Conservation (phyloP, 2,797 vertebrate species). For the Erpetoichthys calabaricus region DNA sequence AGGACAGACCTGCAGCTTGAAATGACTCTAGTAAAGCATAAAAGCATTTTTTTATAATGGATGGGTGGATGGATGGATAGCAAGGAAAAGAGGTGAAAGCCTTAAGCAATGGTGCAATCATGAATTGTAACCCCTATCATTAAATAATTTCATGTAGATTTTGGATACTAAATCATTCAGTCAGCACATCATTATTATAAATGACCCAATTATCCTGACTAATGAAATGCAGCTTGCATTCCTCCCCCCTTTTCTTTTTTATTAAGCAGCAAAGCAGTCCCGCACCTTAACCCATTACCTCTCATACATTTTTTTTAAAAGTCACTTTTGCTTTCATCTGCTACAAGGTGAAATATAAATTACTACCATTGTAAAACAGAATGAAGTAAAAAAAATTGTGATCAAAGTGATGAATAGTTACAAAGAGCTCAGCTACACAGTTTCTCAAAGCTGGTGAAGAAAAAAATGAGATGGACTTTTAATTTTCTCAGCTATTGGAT, state of each 20-base stretch:
- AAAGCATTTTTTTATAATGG: too few species aligned
- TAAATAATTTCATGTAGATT: slow-evolving; percentile 9
- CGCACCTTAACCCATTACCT: slow-evolving; percentile 13
- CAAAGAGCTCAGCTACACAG: neutral
- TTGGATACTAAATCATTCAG: slow-evolving; percentile 7
- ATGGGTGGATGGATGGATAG: too few species aligned
- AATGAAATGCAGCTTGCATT: slow-evolving; percentile 11
- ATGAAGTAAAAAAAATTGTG: neutral
- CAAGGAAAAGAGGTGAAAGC: neutral
- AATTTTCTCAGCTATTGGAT: neutral
- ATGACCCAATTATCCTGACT: slow-evolving; percentile 12
- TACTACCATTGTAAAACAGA: too few species aligned
- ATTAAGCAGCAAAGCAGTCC: slow-evolving; percentile 12
- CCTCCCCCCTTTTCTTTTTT: slow-evolving; percentile 3
- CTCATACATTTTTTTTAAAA: too few species aligned
- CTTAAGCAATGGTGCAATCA: neutral
- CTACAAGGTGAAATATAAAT: slow-evolving; percentile 6
- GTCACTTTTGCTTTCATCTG: neutral
- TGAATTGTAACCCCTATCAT: slow-evolving; percentile 3
- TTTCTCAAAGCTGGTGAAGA: neutral
- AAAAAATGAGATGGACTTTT: neutral
- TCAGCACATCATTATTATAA: slow-evolving; percentile 12
- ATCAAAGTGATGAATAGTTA: neutral
- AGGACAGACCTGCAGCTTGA: too few species aligned
- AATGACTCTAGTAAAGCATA: too few species aligned